Evolutionary conservation across 2,113 vertebrate species (phyloP), one percentile per base, ranked within the genome.

Genomic region (Stomatorhinus ivindoensis): DNA sequence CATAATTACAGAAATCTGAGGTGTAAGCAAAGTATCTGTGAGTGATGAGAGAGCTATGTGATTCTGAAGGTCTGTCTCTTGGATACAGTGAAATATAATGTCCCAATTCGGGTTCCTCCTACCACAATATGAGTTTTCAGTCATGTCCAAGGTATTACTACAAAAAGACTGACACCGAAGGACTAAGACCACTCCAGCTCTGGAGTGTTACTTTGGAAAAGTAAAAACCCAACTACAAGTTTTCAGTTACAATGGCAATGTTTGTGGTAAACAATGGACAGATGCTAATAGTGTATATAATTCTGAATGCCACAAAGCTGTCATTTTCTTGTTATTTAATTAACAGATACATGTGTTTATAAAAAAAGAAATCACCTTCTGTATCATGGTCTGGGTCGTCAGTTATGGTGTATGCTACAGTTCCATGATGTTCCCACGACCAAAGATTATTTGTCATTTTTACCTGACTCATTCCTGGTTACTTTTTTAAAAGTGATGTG

Each of bases 331-430:
- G 31, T 86, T 89, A 58, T 61, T 55, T 61, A 61, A 42, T 65
- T 3, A 86, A 51, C 46, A 86, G 24, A 53, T 46, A 89, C 24
- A 39, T 82, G 27, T 76, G 11, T 73, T 31, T 35, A 53, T 55
- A 58, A 55, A 55, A 58, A 27, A 65, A 61, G 2, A 73, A 31
- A 73, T 35, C 11, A 13, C 31, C n/a, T 73, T 39, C 39, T 27
- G 27, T 85, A 82, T 55, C 27, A n/a, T 89, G 82, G 84, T 82
- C 80, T 89, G 88, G 69, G 27, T 88, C 87, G 50, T 88, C 46
- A 76, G 87, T 76, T 17, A 47, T 19, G 31, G 50, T 39, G 39
- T 51, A 50, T 65, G 69, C 58, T 88, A 61, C 7, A 88, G 44
- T 73, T 61, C 73, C 44, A 88, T 13, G 65, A 65, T 9, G 31